Evolutionary conservation across 2,888 invertebrate genomes (phyloP), one percentile per base, ranked within the genome.

Genomic region (Mythimna pallens): DNA sequence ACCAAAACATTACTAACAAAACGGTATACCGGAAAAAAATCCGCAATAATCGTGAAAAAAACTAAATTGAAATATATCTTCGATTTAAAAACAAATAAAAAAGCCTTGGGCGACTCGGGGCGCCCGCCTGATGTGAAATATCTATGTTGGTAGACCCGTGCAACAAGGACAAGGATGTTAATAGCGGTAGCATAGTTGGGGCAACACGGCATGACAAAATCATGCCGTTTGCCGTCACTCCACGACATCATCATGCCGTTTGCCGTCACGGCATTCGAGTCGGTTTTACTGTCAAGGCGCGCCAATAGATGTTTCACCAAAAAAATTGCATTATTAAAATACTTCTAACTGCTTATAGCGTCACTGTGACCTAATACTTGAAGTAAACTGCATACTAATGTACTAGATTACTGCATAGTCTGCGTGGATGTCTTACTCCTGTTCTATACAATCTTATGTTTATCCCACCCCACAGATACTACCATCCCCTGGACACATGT

Each of bases 71-170:
- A 47, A 73, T 47, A 59, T 66, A 64, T 76, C 52, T 62, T 74
- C 74, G 63, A 52, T 43, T 66, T 52, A 71, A 76, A 81, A 82
- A 79, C 65, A 54, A 80, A 80, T 66, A 64, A 82, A 76, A 47
- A 47, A 47, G 5, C 17, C 47, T 47, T 47, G 17, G 17, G 1
- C 4, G 17, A 20, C 17, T 17, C 17, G 47, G 2, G 47, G 4
- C 47, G 12, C 17, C 5, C 6, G 47, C 17, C 47, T 17, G 17
- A 47, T 47, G 17, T 47, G 47, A 47, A 47, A 47, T 12, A 47
- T 47, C 5, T 47, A 17, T 47, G 17, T 47, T 17, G 17, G 17
- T 47, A 47, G 20, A 17, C 17, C 47, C 47, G 47, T 17, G 17
- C 17, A n/a, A n/a, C n/a, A n/a, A n/a, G n/a, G n/a, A n/a, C 17